These are phyloP conservation scores for Trachythela sp. DNA, from an alignment of 64 coral and sea anemone species.

Conservation along the genomic window DNA sequence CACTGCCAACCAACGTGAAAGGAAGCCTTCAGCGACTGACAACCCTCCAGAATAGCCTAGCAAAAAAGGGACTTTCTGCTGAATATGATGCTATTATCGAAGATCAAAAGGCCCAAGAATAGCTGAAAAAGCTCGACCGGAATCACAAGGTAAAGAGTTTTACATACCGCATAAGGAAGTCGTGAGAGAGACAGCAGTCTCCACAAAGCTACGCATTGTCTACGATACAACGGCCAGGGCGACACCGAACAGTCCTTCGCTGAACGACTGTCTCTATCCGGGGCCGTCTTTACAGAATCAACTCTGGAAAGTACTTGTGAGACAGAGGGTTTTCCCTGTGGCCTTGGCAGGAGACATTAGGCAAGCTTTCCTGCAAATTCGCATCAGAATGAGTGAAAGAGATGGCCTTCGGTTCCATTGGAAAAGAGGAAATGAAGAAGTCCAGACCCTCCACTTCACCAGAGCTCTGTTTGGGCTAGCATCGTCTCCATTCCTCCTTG, in stretches of 20 bases:
- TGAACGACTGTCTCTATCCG: not conserved
- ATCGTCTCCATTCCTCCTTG: not conserved
- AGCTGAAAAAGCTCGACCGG: not conserved
- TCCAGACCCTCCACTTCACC: not conserved
- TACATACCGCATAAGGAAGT: conserved; percentile 7
- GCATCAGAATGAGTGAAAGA: not conserved
- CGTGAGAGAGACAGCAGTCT: not conserved
- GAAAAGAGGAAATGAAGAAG: not conserved
- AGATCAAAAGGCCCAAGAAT: not conserved
- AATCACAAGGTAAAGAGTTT: not conserved
- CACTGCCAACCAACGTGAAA: not conserved
- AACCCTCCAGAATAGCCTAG: not conserved
- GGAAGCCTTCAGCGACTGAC: not conserved
- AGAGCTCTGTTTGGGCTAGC: conserved; percentile 2
- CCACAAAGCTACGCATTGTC: not conserved
- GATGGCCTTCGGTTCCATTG: conserved; percentile 9
- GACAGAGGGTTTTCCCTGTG: not conserved
- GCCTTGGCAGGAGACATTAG: not conserved
- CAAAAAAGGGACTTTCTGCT: not conserved
- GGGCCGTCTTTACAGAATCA: not conserved
- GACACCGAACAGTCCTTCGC: not conserved
- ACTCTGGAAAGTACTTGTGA: not conserved
- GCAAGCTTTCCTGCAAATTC: not conserved
- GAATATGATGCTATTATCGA: not conserved
- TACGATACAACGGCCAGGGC: not conserved